Evolutionary conservation across 1,140 invertebrate genomes (phyloP), one percentile per base, ranked within the genome.

Genomic region (Hycleus phaleratus): DNA sequence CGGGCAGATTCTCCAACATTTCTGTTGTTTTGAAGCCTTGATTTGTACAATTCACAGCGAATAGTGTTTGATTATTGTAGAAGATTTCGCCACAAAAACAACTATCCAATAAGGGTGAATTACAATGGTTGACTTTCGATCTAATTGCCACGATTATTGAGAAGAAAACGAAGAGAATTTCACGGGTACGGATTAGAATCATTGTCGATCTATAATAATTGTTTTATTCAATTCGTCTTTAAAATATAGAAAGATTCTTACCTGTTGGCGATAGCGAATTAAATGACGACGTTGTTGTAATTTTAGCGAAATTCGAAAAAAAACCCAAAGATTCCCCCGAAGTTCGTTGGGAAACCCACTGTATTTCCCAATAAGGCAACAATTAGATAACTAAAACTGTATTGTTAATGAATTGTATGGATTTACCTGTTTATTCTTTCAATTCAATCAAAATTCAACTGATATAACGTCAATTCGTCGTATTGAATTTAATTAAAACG

Each of bases 21-120:
- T 73, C 70, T 1, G 81, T 78, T 56, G 82, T 75, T 0, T 62
- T 75, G 62, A 90, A 83, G 3, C 77, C 75, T 2, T 80, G 74
- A 68, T 87, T 77, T 0, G 85, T 87, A 67, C 88, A 91, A 69
- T 90, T 88, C 0, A 89, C 86, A 6, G 88, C 78, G 59, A 79
- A 90, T 58, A 81, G 78, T 24, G 73, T 67, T 47, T 65, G 67
- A 40, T 68, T 71, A 39, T 83, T 76, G 61, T 82, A 82, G 49
- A 77, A 74, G 10, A 74, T 73, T 38, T 70, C 68, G 4, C 78
- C 79, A 66, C 85, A 86, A 11, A 61, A 65, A 65, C 85, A 86
- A 44, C 56, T 46, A 46, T 63, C 58, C 3, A 72, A 52, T 18
- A 67, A 52, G 42, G 62, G 56, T 12, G 61, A 58, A 2, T 43